These are phyloP conservation scores for Nymphicus hollandicus DNA, from an alignment of 2,113 vertebrate genomes.

Conservation along the genomic window DNA sequence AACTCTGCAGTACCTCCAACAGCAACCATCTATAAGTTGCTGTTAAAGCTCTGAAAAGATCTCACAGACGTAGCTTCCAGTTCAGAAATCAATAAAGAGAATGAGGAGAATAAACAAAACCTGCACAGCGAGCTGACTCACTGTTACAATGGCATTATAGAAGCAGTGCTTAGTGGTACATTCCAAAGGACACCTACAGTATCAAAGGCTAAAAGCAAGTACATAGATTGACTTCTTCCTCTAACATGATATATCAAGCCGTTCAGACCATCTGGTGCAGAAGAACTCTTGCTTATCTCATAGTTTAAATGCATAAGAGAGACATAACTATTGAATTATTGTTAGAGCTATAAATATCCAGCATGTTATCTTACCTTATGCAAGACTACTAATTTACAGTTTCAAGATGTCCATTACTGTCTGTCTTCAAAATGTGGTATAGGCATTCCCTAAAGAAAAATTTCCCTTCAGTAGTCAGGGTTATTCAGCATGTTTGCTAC, in stretches of 20 bases:
- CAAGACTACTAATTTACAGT: not conserved
- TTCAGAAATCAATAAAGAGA: not conserved
- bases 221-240: not conserved
- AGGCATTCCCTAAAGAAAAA: not conserved
- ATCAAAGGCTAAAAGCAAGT: conserved; percentile 24
- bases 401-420: not conserved
- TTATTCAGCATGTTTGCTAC: not conserved
- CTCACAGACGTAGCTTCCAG: not conserved
- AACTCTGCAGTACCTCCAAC: not conserved
- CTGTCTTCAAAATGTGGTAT: not conserved
- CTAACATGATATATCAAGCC: accelerated
- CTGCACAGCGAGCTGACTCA: not conserved
- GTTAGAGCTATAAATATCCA: not conserved
- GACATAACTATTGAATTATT: not conserved
- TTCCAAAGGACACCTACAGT: not conserved
- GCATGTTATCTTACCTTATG: not conserved
- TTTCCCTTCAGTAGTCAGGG: not conserved
- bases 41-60: not conserved
- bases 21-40: not conserved
- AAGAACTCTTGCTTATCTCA: not conserved
- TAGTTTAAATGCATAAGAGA: not conserved
- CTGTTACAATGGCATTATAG: accelerated
- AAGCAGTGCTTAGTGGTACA: not conserved
- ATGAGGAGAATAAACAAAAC: not conserved
- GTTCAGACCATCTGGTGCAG: not conserved